These are phyloP conservation scores for Nomada ferruginata DNA, from an alignment of 2,888 invertebrate species.

Conservation along the genomic window DNA sequence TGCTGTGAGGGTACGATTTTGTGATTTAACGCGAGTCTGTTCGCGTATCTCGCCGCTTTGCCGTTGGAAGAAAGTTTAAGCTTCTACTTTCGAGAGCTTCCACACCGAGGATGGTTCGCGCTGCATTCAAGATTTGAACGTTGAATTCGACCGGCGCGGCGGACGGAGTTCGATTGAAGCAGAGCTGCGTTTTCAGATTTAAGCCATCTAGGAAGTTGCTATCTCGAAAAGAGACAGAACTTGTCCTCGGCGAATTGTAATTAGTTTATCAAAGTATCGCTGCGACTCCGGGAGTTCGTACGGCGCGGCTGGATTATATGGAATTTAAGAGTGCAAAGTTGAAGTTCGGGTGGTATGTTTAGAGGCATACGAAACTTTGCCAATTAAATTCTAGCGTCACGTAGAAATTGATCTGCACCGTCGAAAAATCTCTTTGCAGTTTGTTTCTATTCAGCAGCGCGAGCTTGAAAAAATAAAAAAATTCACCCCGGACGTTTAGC, in stretches of 20 bases:
- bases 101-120: too few relatives aligned
- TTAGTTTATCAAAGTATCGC: slow-evolving; percentile 68
- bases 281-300: slow-evolving; percentile 30
- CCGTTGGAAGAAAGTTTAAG: not conserved
- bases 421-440: not conserved
- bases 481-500: too few relatives aligned
- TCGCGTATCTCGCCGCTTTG: not conserved
- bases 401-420: not conserved
- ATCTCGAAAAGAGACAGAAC: slow-evolving; percentile 19
- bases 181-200: slow-evolving; percentile 43
- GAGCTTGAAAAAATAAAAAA: not conserved
- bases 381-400: not conserved
- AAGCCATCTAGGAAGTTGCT: slow-evolving; percentile 44
- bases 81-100: not conserved
- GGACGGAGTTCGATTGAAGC: slow-evolving; percentile 9
- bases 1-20: too few relatives aligned
- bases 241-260: slow-evolving; percentile 60
- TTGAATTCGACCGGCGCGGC: not conserved
- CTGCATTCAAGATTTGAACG: not conserved
- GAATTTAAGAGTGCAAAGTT: not conserved
- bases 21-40: not conserved
- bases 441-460: not conserved
- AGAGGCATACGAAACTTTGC: not conserved
- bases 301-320: not conserved
- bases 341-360: not conserved